Conservation (phyloP, 1,140 invertebrate species). For the Frieseomelitta varia region DNA sequence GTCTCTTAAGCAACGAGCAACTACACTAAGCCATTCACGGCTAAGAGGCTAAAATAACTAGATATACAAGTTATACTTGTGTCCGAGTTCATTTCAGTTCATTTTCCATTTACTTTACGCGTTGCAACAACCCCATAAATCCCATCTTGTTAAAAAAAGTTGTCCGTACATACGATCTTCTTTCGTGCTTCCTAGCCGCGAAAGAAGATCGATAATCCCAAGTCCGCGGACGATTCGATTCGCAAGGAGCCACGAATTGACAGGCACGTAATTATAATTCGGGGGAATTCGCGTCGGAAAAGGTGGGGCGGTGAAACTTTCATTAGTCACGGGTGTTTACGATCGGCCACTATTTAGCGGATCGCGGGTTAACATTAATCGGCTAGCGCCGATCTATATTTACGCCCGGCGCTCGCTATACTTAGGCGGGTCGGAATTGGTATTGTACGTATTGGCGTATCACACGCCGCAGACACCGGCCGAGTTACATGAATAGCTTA, state of each 20-base stretch:
- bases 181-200: too few relatives aligned
- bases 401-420: not conserved
- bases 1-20: too few relatives aligned
- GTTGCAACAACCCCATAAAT: too few relatives aligned
- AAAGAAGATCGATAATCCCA: too few relatives aligned
- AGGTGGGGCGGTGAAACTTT: not conserved
- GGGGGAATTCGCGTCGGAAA: too few relatives aligned
- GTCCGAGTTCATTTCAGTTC: too few relatives aligned
- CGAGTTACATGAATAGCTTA: conserved; percentile 24
- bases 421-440: conserved; percentile 2
- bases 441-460: not conserved
- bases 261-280: not conserved
- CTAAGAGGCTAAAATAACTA: too few relatives aligned
- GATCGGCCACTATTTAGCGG: not conserved
- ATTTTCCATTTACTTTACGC: too few relatives aligned
- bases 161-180: too few relatives aligned
- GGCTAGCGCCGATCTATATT: not conserved
- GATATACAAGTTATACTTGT: too few relatives aligned
- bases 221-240: not conserved
- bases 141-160: too few relatives aligned
- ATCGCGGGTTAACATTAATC: not conserved
- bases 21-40: too few relatives aligned
- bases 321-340: not conserved
- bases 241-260: not conserved
- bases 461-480: not conserved